These are phyloP conservation scores for Peromyscus polionotus DNA, from an alignment of 2,113 vertebrate species.

Conservation along the genomic window DNA sequence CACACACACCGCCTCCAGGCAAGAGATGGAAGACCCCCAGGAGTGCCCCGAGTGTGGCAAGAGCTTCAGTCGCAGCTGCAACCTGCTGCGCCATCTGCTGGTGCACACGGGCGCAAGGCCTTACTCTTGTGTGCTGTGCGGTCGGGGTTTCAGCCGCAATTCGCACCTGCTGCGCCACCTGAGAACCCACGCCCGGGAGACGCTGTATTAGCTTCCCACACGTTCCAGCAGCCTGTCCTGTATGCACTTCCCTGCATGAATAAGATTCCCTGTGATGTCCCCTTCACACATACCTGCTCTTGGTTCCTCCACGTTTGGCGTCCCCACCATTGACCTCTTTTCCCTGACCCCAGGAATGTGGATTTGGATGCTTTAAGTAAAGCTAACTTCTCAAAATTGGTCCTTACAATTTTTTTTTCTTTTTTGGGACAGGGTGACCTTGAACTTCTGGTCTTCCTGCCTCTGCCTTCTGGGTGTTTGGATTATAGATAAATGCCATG, in stretches of 20 bases:
- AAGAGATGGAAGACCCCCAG: conserved; percentile 61
- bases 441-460: background rate
- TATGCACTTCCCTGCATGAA: background rate
- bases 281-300: too few relatives aligned
- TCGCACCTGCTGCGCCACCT: conserved; percentile 81
- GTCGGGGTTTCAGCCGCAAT: conserved; percentile 81
- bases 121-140: conserved; percentile 73
- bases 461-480: background rate
- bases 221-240: background rate
- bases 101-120: conserved; percentile 76
- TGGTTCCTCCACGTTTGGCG: background rate
- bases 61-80: conserved; percentile 77
- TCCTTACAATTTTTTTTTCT: background rate
- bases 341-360: background rate
- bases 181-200: conserved; percentile 76
- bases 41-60: conserved; percentile 81
- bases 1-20: conserved; percentile 49
- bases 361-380: conserved; percentile 20
- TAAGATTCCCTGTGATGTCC: background rate
- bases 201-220: conserved; percentile 50
- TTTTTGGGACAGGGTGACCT: background rate
- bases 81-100: conserved; percentile 78
- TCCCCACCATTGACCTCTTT: background rate
- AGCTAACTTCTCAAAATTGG: background rate
- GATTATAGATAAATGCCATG: background rate